These are phyloP conservation scores for Micromesistius poutassou DNA, from an alignment of 2,797 vertebrate species.

Conservation along the genomic window DNA sequence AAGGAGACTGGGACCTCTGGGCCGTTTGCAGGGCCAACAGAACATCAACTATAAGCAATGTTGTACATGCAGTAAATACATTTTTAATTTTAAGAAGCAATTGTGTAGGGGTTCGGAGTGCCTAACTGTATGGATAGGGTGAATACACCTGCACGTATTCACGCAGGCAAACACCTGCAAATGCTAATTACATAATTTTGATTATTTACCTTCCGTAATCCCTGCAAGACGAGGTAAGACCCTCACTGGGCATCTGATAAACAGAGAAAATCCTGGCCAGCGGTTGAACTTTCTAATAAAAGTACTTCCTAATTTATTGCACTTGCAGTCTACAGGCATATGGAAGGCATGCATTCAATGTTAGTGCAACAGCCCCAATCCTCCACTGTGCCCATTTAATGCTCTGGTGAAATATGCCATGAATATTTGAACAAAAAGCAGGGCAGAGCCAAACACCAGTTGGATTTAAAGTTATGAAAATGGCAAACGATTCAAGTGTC, in stretches of 20 bases:
- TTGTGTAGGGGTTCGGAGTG: background rate
- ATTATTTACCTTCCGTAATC: background rate
- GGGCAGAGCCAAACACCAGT: constrained; percentile 31
- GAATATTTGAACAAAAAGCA: constrained; percentile 27
- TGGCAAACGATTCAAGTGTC: constrained; percentile 7
- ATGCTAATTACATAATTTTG: background rate
- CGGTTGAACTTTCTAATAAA: background rate
- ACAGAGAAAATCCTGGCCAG: too few species aligned
- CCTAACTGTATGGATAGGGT: background rate
- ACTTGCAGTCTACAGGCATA: background rate
- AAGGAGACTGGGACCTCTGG: constrained; percentile 51
- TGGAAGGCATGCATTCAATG: background rate
- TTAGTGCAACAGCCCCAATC: background rate
- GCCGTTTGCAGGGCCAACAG: constrained; percentile 12
- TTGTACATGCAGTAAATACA: constrained; percentile 22
- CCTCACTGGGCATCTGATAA: too few species aligned
- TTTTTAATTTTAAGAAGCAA: background rate
- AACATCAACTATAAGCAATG: constrained; percentile 34
- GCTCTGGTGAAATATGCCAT: background rate
- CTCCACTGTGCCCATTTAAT: background rate
- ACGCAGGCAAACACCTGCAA: background rate
- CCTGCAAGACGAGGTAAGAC: background rate
- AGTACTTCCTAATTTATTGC: background rate
- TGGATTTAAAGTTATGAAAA: constrained; percentile 32
- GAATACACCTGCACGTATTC: background rate